phyloP scores from a whole-genome alignment of 2,113 vertebrate genomes.

The Tachycineta bicolor region DNA sequence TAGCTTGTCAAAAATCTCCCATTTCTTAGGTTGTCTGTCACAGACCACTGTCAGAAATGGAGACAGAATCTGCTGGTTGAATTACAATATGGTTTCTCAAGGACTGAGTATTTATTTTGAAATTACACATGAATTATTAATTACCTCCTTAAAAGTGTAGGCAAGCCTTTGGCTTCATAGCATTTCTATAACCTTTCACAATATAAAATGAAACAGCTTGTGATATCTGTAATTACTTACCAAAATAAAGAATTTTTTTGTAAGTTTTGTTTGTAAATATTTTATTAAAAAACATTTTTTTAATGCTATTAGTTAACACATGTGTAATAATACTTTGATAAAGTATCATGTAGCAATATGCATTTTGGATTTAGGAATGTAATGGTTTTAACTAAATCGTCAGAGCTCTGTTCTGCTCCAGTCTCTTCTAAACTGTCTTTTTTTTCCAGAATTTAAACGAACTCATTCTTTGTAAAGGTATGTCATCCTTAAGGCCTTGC shows the following conservation, averaged over 20 bases:
- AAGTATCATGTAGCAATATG: constrained; percentile 46
- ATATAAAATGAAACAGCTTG: neutral
- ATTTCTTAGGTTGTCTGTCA: neutral
- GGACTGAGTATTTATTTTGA: neutral
- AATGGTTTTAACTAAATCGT: constrained; percentile 42
- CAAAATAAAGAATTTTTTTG: constrained; percentile 11
- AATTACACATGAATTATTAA: neutral
- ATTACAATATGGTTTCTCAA: neutral
- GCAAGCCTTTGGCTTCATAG: neutral
- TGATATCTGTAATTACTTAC: neutral
- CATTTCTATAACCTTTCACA: neutral
- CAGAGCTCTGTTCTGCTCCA: constrained; percentile 36
- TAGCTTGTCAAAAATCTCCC: neutral
- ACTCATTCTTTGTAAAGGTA: constrained; percentile 55
- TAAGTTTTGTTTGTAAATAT: constrained; percentile 64
- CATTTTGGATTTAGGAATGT: constrained; percentile 54
- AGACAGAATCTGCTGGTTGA: neutral
- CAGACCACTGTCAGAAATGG: neutral
- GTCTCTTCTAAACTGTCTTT: constrained; percentile 33
- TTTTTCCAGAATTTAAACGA: constrained; percentile 54
- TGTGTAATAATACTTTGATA: constrained; percentile 74
- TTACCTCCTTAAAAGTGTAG: neutral
- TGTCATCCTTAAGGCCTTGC: constrained; percentile 66
- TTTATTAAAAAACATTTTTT: constrained; percentile 74
- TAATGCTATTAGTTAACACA: constrained; percentile 73